Base-by-base conservation (phyloP, 2,888 invertebrate genomes). In the Doris montereyensis region DNA sequence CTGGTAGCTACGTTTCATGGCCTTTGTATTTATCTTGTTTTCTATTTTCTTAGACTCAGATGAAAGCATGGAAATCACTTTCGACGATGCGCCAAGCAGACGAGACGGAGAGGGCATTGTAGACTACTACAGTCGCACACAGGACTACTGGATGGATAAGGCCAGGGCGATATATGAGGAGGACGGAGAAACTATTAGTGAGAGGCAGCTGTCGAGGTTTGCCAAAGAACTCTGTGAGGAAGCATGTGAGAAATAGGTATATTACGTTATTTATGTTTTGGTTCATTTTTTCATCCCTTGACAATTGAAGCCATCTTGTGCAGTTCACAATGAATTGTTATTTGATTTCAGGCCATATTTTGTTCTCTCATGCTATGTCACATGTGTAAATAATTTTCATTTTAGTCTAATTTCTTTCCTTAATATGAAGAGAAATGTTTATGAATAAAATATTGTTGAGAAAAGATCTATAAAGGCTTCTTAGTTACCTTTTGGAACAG, bases 161-260 rank as follows among this genome's bases (percentile, higher is more conserved):
- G 90, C 90, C 4, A 82, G 85, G 28, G 86, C 85, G 57, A 87
- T 88, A 34, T 88, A 87, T 80, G 86, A 87, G 81, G 84, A 86
- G 68, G 32, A 30, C 13, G 86, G 86, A 3, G 84, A 89, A 76
- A 79, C 79, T 28, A 84, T 89, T 28, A 85, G 87, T 8, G 85
- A 84, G 3, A 86, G 86, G 77, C 86, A 88, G 78, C 77, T 89
- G 76, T 84, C 86, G 65, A 89, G 88, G 77, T 86, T 89, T 70
- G 89, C 89, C 3, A 85, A 84, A 60, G 89, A 88, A 72, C 86
- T 90, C 84, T 89, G 89, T 75, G 84, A 88, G 28, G 81, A 82
- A 35, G 84, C 84, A 4, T 77, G 76, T 32, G 62, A 62, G n/a
- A 80, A 32, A 60, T 79, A 21, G 67, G n/a, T 1, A 57, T 2